Base-by-base conservation (phyloP, 2,888 invertebrate genomes). In the Agrotis segetum region DNA sequence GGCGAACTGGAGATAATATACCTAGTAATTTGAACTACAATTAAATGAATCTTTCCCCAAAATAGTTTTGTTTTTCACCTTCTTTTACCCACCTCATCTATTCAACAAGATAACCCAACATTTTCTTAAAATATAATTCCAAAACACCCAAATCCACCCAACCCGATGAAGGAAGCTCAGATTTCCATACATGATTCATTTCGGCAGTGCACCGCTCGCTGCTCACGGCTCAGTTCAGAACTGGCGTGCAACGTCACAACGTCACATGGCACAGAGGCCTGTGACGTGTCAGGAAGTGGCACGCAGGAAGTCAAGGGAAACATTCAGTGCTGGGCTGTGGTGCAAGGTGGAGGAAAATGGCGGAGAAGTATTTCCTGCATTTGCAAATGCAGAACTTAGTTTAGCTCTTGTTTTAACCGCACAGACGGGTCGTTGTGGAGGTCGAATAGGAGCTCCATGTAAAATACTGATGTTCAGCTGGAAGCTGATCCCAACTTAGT, bases 281-380 rank as follows among this genome's bases (percentile, higher is more conserved):
- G 94, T 87, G 91, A 90, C 90, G 91, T 90, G 91, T 92, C 94
- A 93, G 94, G 95, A 95, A 95, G 91, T 87, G 85, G 89, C 87
- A 89, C 88, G 85, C 92, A 93, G 94, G 95, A 95, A 95, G 93
- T 89, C 88, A 90, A 89, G 90, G 92, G 93, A 92, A 92, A 92
- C 91, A 90, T 88, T 90, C 91, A 82, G 82, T 78, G 82, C 76
- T 71, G 53, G 62, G 55, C 46, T 62, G n/a, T 78, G 87, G 87
- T 62, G 2, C 77, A 86, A 89, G 82, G 64, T 21, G 72, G 5
- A 56, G 71, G 82, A 81, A 59, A 61, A 29, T 65, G 83, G 88
- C 88, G 69, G 34, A 3, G 6, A 24, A 17, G 13, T 24, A 9
- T 14, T 17, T 13, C 2, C 13, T 29, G 16, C 1, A 9, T 24